Conservation (phyloP, 2,888 invertebrate species). For the Drosophila peninsularis region DNA sequence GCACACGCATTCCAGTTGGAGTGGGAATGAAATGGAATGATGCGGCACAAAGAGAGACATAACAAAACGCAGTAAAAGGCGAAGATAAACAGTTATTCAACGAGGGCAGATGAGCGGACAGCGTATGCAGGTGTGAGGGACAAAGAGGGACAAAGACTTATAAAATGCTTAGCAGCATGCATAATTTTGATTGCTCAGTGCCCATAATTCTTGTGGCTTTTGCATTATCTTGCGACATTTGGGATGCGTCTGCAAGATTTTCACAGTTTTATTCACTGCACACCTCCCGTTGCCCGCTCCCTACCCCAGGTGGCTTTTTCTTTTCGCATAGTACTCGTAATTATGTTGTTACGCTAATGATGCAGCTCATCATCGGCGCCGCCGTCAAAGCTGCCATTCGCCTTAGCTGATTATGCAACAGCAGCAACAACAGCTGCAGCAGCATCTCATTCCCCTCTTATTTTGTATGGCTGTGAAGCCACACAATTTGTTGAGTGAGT, state of each 20-base stretch:
- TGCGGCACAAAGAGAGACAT: conserved; percentile 26
- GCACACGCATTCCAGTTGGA: conserved; percentile 40
- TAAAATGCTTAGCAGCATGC: conserved; percentile 62
- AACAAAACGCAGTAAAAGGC: conserved; percentile 12
- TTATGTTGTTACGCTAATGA: conserved; percentile 72
- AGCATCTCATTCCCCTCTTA: neutral
- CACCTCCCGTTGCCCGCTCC: neutral
- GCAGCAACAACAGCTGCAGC: conserved; percentile 12
- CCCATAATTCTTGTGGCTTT: conserved; percentile 65
- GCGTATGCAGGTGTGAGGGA: conserved; percentile 4
- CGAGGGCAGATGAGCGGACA: conserved; percentile 13
- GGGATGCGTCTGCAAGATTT: conserved; percentile 47
- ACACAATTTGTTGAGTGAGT: conserved; percentile 27
- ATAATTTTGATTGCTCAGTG: conserved; percentile 66
- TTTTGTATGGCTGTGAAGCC: conserved; percentile 4
- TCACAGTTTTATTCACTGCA: conserved; percentile 13
- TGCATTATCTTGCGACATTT: conserved; percentile 53
- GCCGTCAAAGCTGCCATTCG: conserved; percentile 50
- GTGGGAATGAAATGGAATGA: conserved; percentile 29
- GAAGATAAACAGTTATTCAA: conserved; percentile 54
- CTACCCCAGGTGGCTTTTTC: conserved; percentile 31
- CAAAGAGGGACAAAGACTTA: conserved; percentile 2
- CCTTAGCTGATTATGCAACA: conserved; percentile 57
- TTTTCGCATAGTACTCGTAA: conserved; percentile 66
- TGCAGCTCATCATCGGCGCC: conserved; percentile 55